These are phyloP conservation scores for Climacteris rufus DNA, from an alignment of 2,113 vertebrate genomes.

Conservation along the genomic window DNA sequence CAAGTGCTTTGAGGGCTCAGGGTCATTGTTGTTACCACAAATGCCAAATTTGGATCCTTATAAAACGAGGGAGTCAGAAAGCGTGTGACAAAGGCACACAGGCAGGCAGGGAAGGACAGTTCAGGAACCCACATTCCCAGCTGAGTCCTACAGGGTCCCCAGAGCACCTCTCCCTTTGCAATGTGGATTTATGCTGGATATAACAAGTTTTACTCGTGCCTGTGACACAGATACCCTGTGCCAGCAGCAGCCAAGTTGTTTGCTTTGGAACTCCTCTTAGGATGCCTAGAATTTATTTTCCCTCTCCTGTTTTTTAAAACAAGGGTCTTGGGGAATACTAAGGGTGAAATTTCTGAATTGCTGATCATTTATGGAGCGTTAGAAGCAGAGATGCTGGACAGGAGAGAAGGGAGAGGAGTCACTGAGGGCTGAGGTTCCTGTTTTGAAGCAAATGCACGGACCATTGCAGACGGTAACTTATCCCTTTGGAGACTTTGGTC, in stretches of 20 bases:
- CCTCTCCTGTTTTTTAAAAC: neutral
- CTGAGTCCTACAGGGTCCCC: fast-evolving
- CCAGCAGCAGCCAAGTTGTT: neutral
- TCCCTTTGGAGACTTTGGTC: constrained; percentile 32
- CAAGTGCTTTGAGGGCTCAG: neutral
- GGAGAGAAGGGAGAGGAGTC: neutral
- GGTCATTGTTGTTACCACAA: neutral
- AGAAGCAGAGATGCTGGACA: neutral
- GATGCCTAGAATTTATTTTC: neutral
- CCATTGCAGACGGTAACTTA: neutral
- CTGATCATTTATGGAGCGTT: fast-evolving
- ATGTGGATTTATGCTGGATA: neutral
- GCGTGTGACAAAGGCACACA: neutral
- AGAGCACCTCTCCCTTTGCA: neutral
- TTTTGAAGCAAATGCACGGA: neutral
- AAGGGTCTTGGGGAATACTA: neutral
- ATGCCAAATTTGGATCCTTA: neutral
- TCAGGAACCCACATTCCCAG: neutral
- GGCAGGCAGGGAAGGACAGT: neutral
- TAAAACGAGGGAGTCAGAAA: neutral
- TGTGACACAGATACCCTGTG: neutral
- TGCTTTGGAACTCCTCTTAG: neutral
- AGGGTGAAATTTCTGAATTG: neutral
- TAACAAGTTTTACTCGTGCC: neutral
- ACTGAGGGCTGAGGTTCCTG: neutral